Evolutionary conservation across 2,888 invertebrate genomes (phyloP), one percentile per base, ranked within the genome.

Genomic region (Enoplolaimus lenunculus): DNA sequence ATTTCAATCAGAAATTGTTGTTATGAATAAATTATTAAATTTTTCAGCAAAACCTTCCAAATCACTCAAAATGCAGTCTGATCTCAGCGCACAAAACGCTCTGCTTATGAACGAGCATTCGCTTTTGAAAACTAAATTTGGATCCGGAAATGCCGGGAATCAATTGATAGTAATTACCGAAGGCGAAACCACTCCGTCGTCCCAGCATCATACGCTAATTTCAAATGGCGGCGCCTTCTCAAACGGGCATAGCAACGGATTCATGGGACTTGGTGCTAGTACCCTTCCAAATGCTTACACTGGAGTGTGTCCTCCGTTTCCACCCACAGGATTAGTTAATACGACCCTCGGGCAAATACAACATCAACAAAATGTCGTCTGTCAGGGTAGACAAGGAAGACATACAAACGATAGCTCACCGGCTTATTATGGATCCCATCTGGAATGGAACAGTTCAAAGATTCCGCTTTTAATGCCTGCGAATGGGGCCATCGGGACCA

Each of bases 1-100:
- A n/a, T n/a, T n/a, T n/a, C n/a, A n/a, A n/a, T n/a, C n/a, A n/a
- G n/a, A n/a, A n/a, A n/a, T n/a, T n/a, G n/a, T n/a, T n/a, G n/a
- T n/a, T n/a, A n/a, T n/a, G n/a, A n/a, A n/a, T n/a, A n/a, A n/a
- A n/a, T n/a, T n/a, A n/a, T n/a, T n/a, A n/a, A n/a, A n/a, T n/a
- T n/a, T n/a, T n/a, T n/a, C n/a, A n/a, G n/a, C n/a, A n/a, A n/a
- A n/a, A n/a, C n/a, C n/a, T n/a, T n/a, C 7, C 45, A 45, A 45
- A 45, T 87, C 88, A 0, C 81, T 89, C 73, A 87, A 87, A 2
- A 84, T 89, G 67, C 92, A 89, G 75, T 91, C 91, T 57, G 91
- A 91, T 81, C 84, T 91, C 78, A 21, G 7, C 7, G 91, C 90
- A 78, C 85, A 83, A 74, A 85, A 80, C 1, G 79, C 81, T 0